phyloP scores from a whole-genome alignment of 2,113 vertebrate species.

The Raphicerus campestris region DNA sequence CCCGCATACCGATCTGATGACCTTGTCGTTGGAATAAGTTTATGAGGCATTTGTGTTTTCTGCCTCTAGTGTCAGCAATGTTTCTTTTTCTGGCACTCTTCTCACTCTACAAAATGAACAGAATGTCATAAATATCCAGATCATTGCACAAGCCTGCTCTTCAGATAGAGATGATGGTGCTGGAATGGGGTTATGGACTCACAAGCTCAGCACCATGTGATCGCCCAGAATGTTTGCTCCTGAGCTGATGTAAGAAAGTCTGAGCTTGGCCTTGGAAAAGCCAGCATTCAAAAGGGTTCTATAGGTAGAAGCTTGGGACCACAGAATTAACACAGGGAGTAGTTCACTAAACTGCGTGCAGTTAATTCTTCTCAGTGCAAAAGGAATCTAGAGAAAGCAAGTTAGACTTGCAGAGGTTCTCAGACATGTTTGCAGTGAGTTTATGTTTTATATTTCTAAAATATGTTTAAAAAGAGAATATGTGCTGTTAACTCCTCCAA shows the following conservation, averaged over 20 bases:
- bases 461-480: background rate
- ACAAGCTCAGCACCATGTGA: background rate
- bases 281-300: fast-evolving
- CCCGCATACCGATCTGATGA: fast-evolving
- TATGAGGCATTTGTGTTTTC: background rate
- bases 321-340: background rate
- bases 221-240: background rate
- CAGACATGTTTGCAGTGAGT: background rate
- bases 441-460: background rate
- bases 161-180: background rate
- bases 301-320: background rate
- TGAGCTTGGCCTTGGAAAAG: background rate
- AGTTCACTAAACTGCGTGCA: background rate
- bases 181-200: background rate
- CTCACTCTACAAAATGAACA: background rate
- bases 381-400: background rate
- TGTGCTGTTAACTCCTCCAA: background rate
- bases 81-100: background rate
- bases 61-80: background rate
- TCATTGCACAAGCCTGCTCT: background rate
- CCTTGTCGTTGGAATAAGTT: background rate
- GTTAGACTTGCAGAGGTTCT: background rate
- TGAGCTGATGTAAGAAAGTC: background rate
- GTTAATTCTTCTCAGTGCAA: background rate
- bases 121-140: background rate